These are phyloP conservation scores for Aradophagus sp. DNA, from an alignment of 1,140 invertebrate species.

Conservation along the genomic window DNA sequence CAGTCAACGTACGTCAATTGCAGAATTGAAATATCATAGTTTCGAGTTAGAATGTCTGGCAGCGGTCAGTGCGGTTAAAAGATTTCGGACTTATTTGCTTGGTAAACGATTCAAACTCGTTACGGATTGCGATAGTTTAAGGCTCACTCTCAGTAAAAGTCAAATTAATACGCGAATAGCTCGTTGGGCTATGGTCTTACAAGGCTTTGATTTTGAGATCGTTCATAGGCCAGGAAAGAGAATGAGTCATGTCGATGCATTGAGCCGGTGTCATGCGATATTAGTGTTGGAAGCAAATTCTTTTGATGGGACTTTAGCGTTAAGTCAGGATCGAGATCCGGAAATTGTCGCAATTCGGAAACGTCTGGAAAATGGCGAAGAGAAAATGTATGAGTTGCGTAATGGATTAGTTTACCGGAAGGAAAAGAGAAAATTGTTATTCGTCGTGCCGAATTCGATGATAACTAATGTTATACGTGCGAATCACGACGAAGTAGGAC, in stretches of 20 bases:
- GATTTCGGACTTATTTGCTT: conserved; percentile 8
- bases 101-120: conserved; percentile 2
- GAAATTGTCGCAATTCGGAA: background rate
- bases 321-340: conserved; percentile 3
- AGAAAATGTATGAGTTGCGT: conserved; percentile 9
- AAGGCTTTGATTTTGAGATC: no score
- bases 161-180: conserved; percentile 8
- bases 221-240: no score
- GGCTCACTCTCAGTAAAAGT: conserved; percentile 4
- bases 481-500: conserved; percentile 12
- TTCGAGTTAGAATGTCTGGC: conserved; percentile 17
- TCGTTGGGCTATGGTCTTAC: conserved; percentile 4
- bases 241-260: conserved; percentile 13
- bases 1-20: background rate
- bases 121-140: conserved; percentile 13
- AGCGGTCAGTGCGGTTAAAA: conserved; percentile 5
- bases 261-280: conserved; percentile 1
- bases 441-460: conserved; percentile 12
- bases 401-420: conserved; percentile 11
- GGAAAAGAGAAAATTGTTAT: conserved; percentile 2
- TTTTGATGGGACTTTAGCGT: background rate
- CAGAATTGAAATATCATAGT: conserved; percentile 4
- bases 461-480: conserved; percentile 6
- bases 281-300: conserved; percentile 3
- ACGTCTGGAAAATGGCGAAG: background rate